Conservation (phyloP, 2,113 vertebrate species). For the Nothocercus julius region DNA sequence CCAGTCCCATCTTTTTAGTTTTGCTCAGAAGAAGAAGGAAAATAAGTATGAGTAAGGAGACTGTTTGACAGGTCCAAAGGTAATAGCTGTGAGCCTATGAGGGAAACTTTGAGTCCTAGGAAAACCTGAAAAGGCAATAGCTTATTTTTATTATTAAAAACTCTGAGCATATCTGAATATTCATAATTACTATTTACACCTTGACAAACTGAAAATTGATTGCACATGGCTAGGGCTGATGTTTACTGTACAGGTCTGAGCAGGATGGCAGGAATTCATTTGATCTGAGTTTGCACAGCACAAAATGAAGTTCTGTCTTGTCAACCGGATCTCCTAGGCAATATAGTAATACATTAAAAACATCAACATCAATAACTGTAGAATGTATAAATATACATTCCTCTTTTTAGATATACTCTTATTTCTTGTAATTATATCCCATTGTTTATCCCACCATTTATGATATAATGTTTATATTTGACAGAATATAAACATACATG, state of each 20-base stretch:
- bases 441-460: not conserved
- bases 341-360: not conserved
- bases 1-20: not conserved
- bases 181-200: slow-evolving; percentile 26
- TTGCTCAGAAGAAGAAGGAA: not conserved
- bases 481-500: not conserved
- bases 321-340: not conserved
- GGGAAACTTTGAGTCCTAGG: not conserved
- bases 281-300: slow-evolving; percentile 49
- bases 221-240: not conserved
- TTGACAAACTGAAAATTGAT: not conserved
- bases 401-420: not conserved
- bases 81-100: not conserved
- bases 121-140: slow-evolving; percentile 35
- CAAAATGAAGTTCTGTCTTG: slow-evolving; percentile 21
- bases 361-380: not conserved
- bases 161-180: not conserved
- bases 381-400: not conserved
- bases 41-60: not conserved
- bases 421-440: not conserved
- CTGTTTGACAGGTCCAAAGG: not conserved
- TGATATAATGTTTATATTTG: not conserved
- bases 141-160: slow-evolving; percentile 1
- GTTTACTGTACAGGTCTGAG: slow-evolving; percentile 45
- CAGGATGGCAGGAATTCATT: slow-evolving; percentile 55